A percentile compares a stretch with the other conserved stretches of the same genome.
Conservation (phyloP, 1,140 invertebrate species). For the Danaus melanippus region DNA sequence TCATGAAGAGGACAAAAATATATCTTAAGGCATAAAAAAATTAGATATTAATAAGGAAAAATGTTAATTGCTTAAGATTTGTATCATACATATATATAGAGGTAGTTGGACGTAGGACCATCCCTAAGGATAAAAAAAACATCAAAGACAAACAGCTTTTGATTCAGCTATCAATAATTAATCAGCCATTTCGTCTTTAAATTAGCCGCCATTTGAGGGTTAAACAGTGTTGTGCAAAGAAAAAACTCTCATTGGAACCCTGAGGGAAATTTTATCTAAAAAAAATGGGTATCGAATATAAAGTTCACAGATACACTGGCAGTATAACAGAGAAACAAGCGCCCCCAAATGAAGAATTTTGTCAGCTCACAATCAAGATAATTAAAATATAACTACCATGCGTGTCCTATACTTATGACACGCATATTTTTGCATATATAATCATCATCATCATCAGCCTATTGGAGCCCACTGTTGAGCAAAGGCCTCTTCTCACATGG, state of each 20-base stretch:
- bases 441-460: too few species aligned
- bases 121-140: constrained; percentile 30
- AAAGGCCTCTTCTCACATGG: too few species aligned
- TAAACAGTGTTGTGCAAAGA: constrained; percentile 49
- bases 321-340: constrained; percentile 6
- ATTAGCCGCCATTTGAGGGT: constrained; percentile 61
- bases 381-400: too few species aligned
- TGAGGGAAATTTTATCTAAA: constrained; percentile 64
- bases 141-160: constrained; percentile 53
- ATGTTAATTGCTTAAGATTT: too few species aligned
- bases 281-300: constrained; percentile 44
- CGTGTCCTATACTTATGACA: too few species aligned
- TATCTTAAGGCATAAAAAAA: too few species aligned
- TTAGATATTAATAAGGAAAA: too few species aligned
- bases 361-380: constrained; percentile 14
- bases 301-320: constrained; percentile 24
- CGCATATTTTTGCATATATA: too few species aligned
- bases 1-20: too few species aligned
- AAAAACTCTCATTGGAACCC: constrained; percentile 42
- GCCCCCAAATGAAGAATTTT: constrained; percentile 2
- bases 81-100: too few species aligned
- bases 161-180: constrained; percentile 60
- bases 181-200: constrained; percentile 52
- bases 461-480: too few species aligned
- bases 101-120: too few species aligned